These are phyloP conservation scores for Istiophorus platypterus DNA, from an alignment of 2,113 vertebrate genomes.

Conservation along the genomic window DNA sequence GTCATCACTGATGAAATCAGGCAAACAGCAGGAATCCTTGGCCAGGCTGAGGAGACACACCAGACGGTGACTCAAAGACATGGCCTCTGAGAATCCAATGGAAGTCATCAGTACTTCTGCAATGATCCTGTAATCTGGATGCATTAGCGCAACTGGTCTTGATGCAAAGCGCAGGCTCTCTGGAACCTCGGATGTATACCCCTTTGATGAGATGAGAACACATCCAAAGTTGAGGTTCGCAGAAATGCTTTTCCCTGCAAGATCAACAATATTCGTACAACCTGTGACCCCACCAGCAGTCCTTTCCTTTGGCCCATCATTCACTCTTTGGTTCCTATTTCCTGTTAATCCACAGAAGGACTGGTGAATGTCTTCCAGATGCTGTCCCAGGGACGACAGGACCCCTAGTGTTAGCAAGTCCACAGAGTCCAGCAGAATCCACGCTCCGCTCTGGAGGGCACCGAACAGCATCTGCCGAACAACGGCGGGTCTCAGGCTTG, in stretches of 20 bases:
- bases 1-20: slow-evolving; percentile 55
- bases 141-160: slow-evolving; percentile 84
- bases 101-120: slow-evolving; percentile 85
- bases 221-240: slow-evolving; percentile 84
- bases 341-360: slow-evolving; percentile 71
- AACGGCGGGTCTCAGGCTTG: slow-evolving; percentile 57
- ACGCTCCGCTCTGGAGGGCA: slow-evolving; percentile 86
- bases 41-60: slow-evolving; percentile 82
- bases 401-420: slow-evolving; percentile 78
- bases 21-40: slow-evolving; percentile 76
- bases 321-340: slow-evolving; percentile 2
- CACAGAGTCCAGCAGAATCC: slow-evolving; percentile 85
- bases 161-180: slow-evolving; percentile 81
- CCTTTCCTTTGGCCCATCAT: slow-evolving; percentile 15
- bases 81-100: slow-evolving; percentile 84
- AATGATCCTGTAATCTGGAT: slow-evolving; percentile 81
- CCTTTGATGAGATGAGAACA: slow-evolving; percentile 76
- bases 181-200: slow-evolving; percentile 64
- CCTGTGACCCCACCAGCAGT: neutral
- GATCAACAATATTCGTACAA: slow-evolving; percentile 23
- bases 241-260: slow-evolving; percentile 79
- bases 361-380: slow-evolving; percentile 79
- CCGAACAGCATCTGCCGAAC: slow-evolving; percentile 85
- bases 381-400: slow-evolving; percentile 84
- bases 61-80: slow-evolving; percentile 80